Percentiles rank a stretch among this genome's conserved stretches.
Conservation (phyloP, 2,888 invertebrate species). For the Tipula helvola region DNA sequence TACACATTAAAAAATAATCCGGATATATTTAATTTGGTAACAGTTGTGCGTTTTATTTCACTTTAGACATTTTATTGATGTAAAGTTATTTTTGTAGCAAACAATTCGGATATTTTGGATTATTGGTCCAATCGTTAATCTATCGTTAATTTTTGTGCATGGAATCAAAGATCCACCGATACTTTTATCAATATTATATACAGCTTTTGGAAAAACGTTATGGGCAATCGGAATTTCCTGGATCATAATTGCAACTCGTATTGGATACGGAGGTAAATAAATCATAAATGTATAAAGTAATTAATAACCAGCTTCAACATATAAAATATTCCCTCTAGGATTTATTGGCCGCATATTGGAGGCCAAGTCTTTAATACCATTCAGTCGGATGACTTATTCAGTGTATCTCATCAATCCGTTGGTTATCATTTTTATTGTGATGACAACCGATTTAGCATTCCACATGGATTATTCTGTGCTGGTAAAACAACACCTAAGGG, state of each 20-base stretch:
- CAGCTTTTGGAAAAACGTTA: slow-evolving; percentile 33
- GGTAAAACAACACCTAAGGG: slow-evolving; percentile 1
- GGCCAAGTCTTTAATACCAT: slow-evolving; percentile 18
- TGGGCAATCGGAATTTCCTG: slow-evolving; percentile 40
- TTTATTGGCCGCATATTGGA: slow-evolving; percentile 24
- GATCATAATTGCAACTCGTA: slow-evolving; percentile 37
- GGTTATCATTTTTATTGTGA: slow-evolving; percentile 31
- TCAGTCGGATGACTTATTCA: slow-evolving; percentile 38
- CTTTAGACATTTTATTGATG: neutral
- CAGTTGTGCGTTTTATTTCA: neutral
- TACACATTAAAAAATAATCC: slow-evolving; percentile 20
- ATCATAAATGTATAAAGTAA: neutral
- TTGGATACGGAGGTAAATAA: slow-evolving; percentile 33
- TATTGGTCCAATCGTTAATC: slow-evolving; percentile 31
- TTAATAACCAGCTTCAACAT: neutral
- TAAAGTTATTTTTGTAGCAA: neutral
- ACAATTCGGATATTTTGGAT: slow-evolving; percentile 14
- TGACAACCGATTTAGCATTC: slow-evolving; percentile 17
- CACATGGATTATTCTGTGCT: slow-evolving; percentile 17
- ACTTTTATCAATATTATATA: slow-evolving; percentile 32
- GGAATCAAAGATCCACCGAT: slow-evolving; percentile 30
- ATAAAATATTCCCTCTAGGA: neutral
- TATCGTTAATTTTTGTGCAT: slow-evolving; percentile 35
- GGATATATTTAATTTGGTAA: slow-evolving; percentile 9
- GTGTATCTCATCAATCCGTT: slow-evolving; percentile 40